Evolutionary conservation across 2,797 vertebrate species (phyloP), one percentile per base, ranked within the genome.

Genomic region (Champsocephalus gunnari): DNA sequence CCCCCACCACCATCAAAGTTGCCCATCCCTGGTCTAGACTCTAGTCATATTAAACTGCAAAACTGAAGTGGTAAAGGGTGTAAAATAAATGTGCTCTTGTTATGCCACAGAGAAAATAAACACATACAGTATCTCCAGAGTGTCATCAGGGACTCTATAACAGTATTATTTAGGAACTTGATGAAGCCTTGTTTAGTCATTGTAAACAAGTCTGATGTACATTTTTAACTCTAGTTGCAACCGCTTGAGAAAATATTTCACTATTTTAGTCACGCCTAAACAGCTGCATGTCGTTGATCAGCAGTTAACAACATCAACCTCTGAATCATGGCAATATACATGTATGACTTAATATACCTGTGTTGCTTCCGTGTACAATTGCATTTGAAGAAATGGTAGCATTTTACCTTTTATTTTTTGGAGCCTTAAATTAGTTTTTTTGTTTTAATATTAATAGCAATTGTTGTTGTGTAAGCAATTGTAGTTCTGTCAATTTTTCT

Each of bases 81-180:
- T 45, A 57, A 60, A 32, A 38, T 54, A 43, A 43, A 53, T 8
- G 24, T 47, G 12, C 45, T 53, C 66, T 62, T 57, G 44, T 62
- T 14, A 55, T 57, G 57, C 21, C 53, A 48, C 45, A n/a, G 48
- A 72, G 21, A 12, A 28, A 28, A n/a, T 47, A 58, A 53, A 5
- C 2, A 53, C 24, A 44, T 58, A 45, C 62, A 6, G 34, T 34
- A 34, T 34, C 45, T 66, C 45, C 8, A 16, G 45, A 50, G 38
- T 47, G 16, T 74, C 24, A 61, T 17, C 13, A n/a, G 10, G 19
- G 14, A 50, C 13, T 12, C 32, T 12, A 63, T 62, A 58, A 44
- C 9, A 51, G 11, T 21, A 4, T 70, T 70, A 10, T 63, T 16
- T 60, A 55, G 58, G 19, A 43, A 19, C 43, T 48, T 57, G 0